phyloP scores from a whole-genome alignment of 2,797 vertebrate species.

The Heliangelus exortis region DNA sequence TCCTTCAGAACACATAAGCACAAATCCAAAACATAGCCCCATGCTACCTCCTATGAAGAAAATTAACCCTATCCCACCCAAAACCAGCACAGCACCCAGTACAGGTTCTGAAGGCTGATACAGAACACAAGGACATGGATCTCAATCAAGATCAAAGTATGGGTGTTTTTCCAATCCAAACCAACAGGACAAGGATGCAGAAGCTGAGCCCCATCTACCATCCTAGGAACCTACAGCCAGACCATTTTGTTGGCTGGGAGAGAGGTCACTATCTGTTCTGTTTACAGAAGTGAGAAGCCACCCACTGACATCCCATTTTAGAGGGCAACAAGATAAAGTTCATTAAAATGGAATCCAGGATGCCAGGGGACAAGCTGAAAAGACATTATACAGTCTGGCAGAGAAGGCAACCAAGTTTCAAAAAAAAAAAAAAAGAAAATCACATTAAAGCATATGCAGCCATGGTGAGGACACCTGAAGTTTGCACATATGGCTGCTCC shows the following conservation, averaged over 20 bases:
- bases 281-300: background rate
- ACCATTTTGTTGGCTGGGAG: background rate
- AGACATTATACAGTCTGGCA: background rate
- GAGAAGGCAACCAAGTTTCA: background rate
- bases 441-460: background rate
- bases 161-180: background rate
- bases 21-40: too few relatives aligned
- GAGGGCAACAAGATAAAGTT: slow-evolving; percentile 5
- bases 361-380: slow-evolving; percentile 10
- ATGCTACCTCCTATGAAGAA: too few relatives aligned
- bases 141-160: background rate
- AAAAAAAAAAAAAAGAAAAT: background rate
- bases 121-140: background rate
- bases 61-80: too few relatives aligned
- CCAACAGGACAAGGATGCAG: background rate
- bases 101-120: background rate
- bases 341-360: background rate
- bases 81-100: background rate
- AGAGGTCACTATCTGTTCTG: background rate
- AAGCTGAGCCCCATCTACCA: background rate
- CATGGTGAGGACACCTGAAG: slow-evolving; percentile 23
- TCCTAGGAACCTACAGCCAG: background rate
- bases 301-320: background rate
- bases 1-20: background rate
- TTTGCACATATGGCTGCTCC: slow-evolving; percentile 43